Base-by-base conservation (phyloP, 2,113 vertebrate species). In the Macquaria australasica region DNA sequence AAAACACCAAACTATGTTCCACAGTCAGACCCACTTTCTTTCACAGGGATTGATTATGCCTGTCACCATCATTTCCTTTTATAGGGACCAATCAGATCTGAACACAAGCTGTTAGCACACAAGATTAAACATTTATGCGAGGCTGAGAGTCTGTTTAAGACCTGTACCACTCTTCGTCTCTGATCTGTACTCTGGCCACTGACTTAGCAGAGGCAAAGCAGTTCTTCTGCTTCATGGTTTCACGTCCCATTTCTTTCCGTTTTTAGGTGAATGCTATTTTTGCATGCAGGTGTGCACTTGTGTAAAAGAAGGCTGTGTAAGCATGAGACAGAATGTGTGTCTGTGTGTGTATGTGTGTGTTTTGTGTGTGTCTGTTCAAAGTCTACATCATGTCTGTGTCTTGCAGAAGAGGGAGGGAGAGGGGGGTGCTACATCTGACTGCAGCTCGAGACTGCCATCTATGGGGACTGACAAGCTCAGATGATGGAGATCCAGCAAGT, bases 381-480 rank as follows among this genome's bases (percentile, higher is more conserved):
- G 81, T 81, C 78, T 85, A 53, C 70, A 70, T 84, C 74, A 88
- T 28, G 75, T 88, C 70, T 85, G 74, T 71, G 79, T 73, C 62
- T 67, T 75, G 34, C 5, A 63, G 77, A 16, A 11, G 31, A 37
- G 45, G 15, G 48, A 28, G n/a, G n/a, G n/a, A n/a, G n/a, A 31
- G 28, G 58, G 48, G 48, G 58, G 67, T 63, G 66, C 1, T 68
- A 7, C 3, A 55, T 66, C 73, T 73, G 82, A 48, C 43, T 80
- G 82, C 63, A 71, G 91, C 91, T 93, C 91, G 41, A 88, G 55
- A 87, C 86, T 90, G 92, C 93, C 94, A 90, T 92, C 92, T 94
- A 91, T 84, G 76, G 94, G 89, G 85, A 75, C 41, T 77, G 82
- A 82, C n/a, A 43, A 41, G 66, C 41, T 90, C 63, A 59, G 60